These are phyloP conservation scores for Numenius phaeopus DNA, from an alignment of 2,797 vertebrate species.

Conservation along the genomic window DNA sequence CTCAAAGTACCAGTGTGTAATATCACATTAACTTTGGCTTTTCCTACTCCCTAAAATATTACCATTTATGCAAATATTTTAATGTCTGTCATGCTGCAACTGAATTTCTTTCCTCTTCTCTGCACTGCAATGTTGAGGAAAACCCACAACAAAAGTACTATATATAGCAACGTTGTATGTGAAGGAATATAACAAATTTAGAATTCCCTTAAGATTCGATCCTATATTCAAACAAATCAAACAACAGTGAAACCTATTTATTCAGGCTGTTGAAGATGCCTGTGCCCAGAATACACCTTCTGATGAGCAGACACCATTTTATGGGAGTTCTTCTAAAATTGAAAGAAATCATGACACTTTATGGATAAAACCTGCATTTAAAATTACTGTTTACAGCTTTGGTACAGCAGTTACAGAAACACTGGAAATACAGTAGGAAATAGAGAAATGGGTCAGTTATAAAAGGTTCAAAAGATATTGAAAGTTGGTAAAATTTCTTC, in stretches of 20 bases:
- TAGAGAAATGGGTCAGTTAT: background rate
- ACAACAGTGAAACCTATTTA: background rate
- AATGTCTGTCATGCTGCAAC: background rate
- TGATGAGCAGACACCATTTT: background rate
- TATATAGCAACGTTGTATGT: background rate
- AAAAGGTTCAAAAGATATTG: background rate
- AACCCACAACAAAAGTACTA: background rate
- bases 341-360: background rate
- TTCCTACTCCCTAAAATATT: background rate
- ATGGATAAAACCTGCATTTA: background rate
- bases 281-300: background rate
- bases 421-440: background rate
- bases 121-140: background rate
- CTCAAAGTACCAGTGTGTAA: background rate
- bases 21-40: background rate
- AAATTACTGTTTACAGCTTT: background rate
- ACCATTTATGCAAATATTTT: background rate
- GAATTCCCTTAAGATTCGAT: background rate
- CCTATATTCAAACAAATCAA: background rate
- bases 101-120: background rate
- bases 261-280: background rate
- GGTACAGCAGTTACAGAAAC: background rate
- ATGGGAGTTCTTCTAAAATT: background rate
- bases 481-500: background rate
- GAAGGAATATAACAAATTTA: background rate